phyloP scores from a whole-genome alignment of 2,888 invertebrate species.

The Mechanitis mazaeus region DNA sequence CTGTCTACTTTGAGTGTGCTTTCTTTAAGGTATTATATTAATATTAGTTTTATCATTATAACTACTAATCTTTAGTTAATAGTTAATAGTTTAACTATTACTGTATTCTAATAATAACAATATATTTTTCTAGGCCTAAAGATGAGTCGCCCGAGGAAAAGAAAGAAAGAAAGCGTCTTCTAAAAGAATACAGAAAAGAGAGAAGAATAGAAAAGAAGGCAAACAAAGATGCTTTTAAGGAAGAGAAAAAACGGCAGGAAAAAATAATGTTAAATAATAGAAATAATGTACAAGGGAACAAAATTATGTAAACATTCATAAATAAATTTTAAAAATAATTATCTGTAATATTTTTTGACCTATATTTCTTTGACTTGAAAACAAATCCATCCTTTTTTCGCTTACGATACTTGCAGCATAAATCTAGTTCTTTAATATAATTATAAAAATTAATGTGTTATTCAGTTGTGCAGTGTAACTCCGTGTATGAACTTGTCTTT shows the following conservation, averaged over 20 bases:
- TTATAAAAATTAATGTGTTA: no score
- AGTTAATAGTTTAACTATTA: not conserved
- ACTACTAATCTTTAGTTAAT: no score
- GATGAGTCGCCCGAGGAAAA: conserved; percentile 87
- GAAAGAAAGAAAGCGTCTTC: conserved; percentile 83
- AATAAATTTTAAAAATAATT: conserved; percentile 7
- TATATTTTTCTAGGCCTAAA: conserved; percentile 74
- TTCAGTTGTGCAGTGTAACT: no score
- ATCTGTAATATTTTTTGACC: conserved; percentile 1
- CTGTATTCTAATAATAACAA: not conserved
- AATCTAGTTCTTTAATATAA: no score
- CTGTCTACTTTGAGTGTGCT: conserved; percentile 82
- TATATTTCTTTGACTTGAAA: not conserved
- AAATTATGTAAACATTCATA: conserved; percentile 67
- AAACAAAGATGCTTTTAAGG: conserved; percentile 88
- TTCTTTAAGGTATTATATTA: conserved; percentile 64
- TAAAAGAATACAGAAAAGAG: conserved; percentile 87
- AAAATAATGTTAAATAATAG: conserved; percentile 86
- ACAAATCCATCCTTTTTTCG: no score
- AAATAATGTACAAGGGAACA: conserved; percentile 84
- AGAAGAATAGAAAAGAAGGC: conserved; percentile 88
- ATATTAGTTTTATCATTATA: conserved; percentile 15
- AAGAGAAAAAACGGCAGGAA: conserved; percentile 88
- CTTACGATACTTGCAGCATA: no score
- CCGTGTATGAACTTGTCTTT: no score